Evolutionary conservation across 37 sponge, comb jelly and placozoan species (phyloP).

Genomic region (Beroe ovata): DNA sequence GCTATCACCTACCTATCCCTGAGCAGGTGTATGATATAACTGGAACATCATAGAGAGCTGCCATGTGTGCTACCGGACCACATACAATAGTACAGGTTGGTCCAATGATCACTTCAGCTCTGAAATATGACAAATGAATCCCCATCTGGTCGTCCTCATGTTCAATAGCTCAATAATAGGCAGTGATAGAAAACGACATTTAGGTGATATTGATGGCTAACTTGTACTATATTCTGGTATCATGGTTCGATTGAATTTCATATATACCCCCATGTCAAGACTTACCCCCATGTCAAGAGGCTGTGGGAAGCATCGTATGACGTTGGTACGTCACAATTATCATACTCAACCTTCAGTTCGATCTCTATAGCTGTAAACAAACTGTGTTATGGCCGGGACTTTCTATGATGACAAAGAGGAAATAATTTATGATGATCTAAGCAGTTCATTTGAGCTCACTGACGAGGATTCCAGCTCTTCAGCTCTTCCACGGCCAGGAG

Average conservation of each 20-base stretch:
- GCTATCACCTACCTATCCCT: slow-evolving; percentile 26
- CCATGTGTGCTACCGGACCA: slow-evolving; percentile 23
- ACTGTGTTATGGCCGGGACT: no score
- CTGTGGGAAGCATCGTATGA: slow-evolving; percentile 13
- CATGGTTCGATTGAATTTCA: no score
- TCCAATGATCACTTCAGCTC: slow-evolving; percentile 51
- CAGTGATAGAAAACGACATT: no score
- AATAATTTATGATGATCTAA: no score
- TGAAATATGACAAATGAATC: no score
- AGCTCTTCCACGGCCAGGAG: slow-evolving; percentile 5
- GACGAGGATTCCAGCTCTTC: neutral
- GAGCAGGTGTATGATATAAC: slow-evolving; percentile 39
- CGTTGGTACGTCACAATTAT: neutral
- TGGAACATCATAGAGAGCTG: slow-evolving; percentile 22
- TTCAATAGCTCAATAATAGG: no score
- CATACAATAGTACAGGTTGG: slow-evolving; percentile 37
- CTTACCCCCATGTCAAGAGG: slow-evolving; percentile 47
- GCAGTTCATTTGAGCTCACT: no score
- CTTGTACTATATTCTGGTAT: no score
- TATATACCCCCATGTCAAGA: no score
- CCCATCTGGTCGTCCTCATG: no score
- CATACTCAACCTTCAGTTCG: neutral
- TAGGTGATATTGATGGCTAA: no score
- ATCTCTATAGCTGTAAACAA: slow-evolving; percentile 7
- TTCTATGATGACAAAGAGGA: no score